These are phyloP conservation scores for Pyrocephalus nanus DNA, from an alignment of 2,797 vertebrate genomes.

Conservation along the genomic window DNA sequence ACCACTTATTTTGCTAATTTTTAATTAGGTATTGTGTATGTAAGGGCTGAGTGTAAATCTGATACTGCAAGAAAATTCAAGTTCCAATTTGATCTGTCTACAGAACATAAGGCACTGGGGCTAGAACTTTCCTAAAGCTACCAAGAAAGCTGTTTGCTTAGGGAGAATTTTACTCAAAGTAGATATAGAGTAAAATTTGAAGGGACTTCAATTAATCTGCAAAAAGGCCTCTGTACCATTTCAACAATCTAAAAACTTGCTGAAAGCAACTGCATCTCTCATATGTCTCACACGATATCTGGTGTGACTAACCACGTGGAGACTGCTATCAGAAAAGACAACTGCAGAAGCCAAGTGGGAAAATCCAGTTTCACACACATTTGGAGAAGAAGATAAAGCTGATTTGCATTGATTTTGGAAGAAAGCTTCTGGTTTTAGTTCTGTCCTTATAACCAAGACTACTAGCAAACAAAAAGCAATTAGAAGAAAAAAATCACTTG, in stretches of 20 bases:
- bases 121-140: background rate
- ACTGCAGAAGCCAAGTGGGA: background rate
- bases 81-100: background rate
- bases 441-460: background rate
- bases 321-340: background rate
- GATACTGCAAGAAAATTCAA: background rate
- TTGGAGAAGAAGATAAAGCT: background rate
- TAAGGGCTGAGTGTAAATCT: background rate
- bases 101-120: background rate
- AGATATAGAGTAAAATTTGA: background rate
- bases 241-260: background rate
- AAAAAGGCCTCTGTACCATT: background rate
- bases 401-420: background rate
- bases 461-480: background rate
- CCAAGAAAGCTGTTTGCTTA: background rate
- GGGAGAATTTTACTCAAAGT: background rate
- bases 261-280: background rate
- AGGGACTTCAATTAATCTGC: background rate
- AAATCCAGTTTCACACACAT: background rate
- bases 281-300: rapidly evolving
- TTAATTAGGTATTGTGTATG: background rate
- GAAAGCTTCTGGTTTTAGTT: background rate
- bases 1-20: background rate
- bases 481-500: background rate
- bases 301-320: background rate